These are phyloP conservation scores for Ceratotherium simum DNA, from an alignment of 2,113 vertebrate species.

Conservation along the genomic window DNA sequence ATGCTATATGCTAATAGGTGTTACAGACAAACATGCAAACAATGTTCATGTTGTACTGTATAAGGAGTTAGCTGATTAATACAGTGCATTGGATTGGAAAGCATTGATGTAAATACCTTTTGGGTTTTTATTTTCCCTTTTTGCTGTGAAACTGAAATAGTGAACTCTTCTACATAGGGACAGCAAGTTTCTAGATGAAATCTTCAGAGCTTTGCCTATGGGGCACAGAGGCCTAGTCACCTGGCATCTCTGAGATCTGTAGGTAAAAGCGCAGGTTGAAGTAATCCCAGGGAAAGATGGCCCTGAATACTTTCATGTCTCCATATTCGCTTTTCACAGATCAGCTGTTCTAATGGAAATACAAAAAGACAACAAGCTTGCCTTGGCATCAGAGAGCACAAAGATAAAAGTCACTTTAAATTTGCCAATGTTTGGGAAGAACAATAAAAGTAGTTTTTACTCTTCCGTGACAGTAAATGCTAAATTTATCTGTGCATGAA, in stretches of 20 bases:
- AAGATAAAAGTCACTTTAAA: conserved; percentile 75
- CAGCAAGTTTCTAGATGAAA: conserved; percentile 74
- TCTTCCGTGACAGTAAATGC: conserved; percentile 85
- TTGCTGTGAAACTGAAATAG: conserved; percentile 89
- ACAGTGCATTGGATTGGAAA: conserved; percentile 90
- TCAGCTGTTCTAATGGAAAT: conserved; percentile 65
- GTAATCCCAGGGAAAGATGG: conserved; percentile 53
- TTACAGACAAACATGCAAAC: conserved; percentile 79
- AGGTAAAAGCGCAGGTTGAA: conserved; percentile 83
- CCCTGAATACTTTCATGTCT: conserved; percentile 56
- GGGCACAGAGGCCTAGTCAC: conserved; percentile 47
- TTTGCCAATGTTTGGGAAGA: conserved; percentile 65
- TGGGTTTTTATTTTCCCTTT: conserved; percentile 72
- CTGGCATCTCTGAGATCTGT: conserved; percentile 66
- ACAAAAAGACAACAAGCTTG: neutral
- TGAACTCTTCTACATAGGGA: conserved; percentile 75
- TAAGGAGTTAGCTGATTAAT: conserved; percentile 89
- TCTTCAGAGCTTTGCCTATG: conserved; percentile 76
- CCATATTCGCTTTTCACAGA: conserved; percentile 68
- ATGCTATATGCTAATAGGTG: conserved; percentile 90
- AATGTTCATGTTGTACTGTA: conserved; percentile 89
- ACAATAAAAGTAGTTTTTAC: conserved; percentile 66
- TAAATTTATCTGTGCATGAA: conserved; percentile 90
- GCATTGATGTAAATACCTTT: conserved; percentile 84
- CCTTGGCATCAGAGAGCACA: conserved; percentile 82